These are phyloP conservation scores for Drosophila quadrilineata DNA, from an alignment of 1,140 invertebrate species.

Conservation along the genomic window DNA sequence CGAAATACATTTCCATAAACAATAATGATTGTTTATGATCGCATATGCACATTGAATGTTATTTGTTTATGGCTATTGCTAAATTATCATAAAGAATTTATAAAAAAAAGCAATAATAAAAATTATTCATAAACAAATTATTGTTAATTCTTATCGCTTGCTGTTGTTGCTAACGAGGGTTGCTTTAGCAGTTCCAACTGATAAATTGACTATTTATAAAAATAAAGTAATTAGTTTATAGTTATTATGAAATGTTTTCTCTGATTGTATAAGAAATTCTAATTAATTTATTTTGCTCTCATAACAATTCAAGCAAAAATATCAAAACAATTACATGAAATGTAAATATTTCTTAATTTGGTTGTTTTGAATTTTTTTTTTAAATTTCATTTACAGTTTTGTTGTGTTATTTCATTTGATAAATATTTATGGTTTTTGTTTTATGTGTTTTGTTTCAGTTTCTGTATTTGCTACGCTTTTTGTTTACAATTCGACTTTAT, in stretches of 20 bases:
- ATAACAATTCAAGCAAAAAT: conserved; percentile 21
- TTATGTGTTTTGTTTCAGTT: conserved; percentile 45
- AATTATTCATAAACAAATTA: conserved; percentile 47
- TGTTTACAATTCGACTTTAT: conserved; percentile 67
- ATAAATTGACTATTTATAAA: no score
- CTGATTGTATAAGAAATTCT: conserved; percentile 26
- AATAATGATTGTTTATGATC: conserved; percentile 66
- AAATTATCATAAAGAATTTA: conserved; percentile 75
- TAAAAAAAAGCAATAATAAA: conserved; percentile 38
- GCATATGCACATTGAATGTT: conserved; percentile 56
- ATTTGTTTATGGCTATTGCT: conserved; percentile 68
- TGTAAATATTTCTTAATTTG: conserved; percentile 42
- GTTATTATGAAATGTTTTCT: conserved; percentile 23
- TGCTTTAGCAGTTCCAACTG: no score
- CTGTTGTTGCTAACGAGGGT: no score
- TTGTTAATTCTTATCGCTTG: no score
- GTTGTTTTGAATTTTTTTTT: conserved; percentile 25
- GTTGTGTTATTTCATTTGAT: conserved; percentile 55
- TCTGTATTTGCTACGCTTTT: conserved; percentile 18
- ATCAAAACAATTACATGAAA: not conserved
- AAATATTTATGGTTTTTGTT: conserved; percentile 54
- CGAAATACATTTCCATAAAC: conserved; percentile 64
- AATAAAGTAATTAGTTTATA: no score
- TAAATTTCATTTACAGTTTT: conserved; percentile 22
- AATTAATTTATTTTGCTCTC: conserved; percentile 46